Evolutionary conservation across 2,888 invertebrate genomes (phyloP), one percentile per base, ranked within the genome.

Genomic region (Monoplex corrugatus): DNA sequence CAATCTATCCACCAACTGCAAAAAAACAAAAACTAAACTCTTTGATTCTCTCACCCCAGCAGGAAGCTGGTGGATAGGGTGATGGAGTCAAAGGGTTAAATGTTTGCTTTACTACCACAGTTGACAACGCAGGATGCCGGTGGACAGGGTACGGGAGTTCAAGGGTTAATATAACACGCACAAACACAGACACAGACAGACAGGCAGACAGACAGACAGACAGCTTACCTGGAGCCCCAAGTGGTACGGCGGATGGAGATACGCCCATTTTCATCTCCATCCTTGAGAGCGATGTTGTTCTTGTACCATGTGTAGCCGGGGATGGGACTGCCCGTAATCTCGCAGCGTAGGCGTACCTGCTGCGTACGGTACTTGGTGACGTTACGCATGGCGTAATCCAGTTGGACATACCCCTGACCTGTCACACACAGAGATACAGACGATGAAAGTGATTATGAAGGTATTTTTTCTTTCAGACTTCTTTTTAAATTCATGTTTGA

Each of bases 291-390:
- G 2, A 96, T 97, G 91, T 97, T 97, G 93, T 97, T 97, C 94
- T 97, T 97, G 94, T 96, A 97, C 97, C 98, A 98, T 82, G 96
- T 93, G 92, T 97, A 97, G 75, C 95, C 96, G 45, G 97, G 97
- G 0, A 97, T 96, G 0, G 97, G 97, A 92, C 97, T 96, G 0
- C 97, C 97, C n/a, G 96, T 95, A 82, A 97, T 97, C 94, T 97
- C 97, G 95, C 98, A 98, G 83, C 97, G 95, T 92, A 98, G 96
- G 92, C 97, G 97, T 35, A 97, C 97, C 63, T 96, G 96, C 89
- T 97, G 97, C 5, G 97, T 97, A 8, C 97, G 92, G 89, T 93
- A 94, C 80, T 93, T 92, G 40, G 94, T 94, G 57, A 93, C 89
- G 88, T 95, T 94, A 45, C 91, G 91, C 94, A 95, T 94, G 28